Conservation (phyloP, 1,140 invertebrate species). For the Microplitis mediator region DNA sequence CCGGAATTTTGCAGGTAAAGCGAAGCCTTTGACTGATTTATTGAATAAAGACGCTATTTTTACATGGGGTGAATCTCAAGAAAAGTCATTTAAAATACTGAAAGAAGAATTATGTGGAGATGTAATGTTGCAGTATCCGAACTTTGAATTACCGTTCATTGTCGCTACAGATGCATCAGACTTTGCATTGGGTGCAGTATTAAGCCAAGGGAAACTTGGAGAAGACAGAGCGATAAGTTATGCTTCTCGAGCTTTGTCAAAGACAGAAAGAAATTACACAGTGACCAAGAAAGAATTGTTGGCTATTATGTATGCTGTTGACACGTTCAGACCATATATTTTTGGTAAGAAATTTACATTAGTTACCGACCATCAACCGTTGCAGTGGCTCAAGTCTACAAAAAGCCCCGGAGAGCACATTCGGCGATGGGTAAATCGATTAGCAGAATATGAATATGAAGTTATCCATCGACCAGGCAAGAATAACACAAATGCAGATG, state of each 20-base stretch:
- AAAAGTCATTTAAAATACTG: not conserved
- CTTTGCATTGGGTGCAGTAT: conserved; percentile 31
- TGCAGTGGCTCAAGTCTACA: too few relatives aligned
- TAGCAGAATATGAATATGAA: conserved; percentile 35
- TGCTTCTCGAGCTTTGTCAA: too few relatives aligned
- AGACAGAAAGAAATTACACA: too few relatives aligned
- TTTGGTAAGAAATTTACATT: conserved; percentile 14
- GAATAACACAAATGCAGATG: conserved; percentile 50
- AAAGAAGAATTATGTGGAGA: conserved; percentile 21
- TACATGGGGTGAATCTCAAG: not conserved
- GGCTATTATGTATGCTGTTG: conserved; percentile 51
- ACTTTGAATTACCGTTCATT: conserved; percentile 39
- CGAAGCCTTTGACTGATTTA: not conserved
- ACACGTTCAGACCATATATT: conserved; percentile 59
- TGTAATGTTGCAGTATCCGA: conserved; percentile 35
- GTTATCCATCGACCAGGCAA: conserved; percentile 42
- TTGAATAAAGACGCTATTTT: not conserved
- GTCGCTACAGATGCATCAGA: conserved; percentile 33
- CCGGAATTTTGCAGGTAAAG: not conserved
- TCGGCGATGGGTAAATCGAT: conserved; percentile 60
- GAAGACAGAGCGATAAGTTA: conserved; percentile 39
- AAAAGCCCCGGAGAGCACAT: conserved; percentile 37
- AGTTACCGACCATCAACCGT: too few relatives aligned
- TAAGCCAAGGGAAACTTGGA: conserved; percentile 32
- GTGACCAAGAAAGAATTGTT: conserved; percentile 43